phyloP scores from a whole-genome alignment of 2,888 invertebrate genomes.

The Lycophotia porphyrea region DNA sequence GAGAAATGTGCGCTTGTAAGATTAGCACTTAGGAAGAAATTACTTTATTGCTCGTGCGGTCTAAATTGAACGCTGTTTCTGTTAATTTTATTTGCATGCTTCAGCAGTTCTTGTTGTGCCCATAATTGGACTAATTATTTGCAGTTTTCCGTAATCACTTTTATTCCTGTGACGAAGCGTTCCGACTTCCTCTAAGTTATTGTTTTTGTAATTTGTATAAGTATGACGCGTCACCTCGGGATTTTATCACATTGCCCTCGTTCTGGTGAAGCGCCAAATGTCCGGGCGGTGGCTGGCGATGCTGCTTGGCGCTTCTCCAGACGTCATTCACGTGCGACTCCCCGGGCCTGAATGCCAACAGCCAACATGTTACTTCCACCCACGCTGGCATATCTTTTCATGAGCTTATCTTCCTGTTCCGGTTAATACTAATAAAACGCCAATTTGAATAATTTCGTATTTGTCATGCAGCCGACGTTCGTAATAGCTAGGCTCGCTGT shows the following conservation, averaged over 20 bases:
- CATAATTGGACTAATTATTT: background rate
- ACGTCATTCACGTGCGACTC: slow-evolving; percentile 78
- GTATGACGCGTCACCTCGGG: slow-evolving; percentile 65
- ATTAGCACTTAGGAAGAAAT: slow-evolving; percentile 33
- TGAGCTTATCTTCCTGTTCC: slow-evolving; percentile 82
- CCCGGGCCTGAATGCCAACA: slow-evolving; percentile 57
- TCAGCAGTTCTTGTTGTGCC: background rate
- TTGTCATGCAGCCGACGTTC: slow-evolving; percentile 17
- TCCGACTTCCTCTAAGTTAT: slow-evolving; percentile 34
- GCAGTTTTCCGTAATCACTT: slow-evolving; percentile 6
- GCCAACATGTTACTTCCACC: slow-evolving; percentile 74
- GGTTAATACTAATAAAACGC: slow-evolving; percentile 65
- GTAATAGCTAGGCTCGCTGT: slow-evolving; percentile 22
- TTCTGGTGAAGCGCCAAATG: slow-evolving; percentile 80
- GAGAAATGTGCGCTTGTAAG: slow-evolving; percentile 41
- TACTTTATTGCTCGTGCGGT: slow-evolving; percentile 14
- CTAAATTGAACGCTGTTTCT: slow-evolving; percentile 14
- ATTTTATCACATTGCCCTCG: slow-evolving; percentile 78
- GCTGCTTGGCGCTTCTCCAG: slow-evolving; percentile 74
- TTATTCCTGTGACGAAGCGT: background rate
- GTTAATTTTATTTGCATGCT: slow-evolving; percentile 10
- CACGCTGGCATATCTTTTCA: slow-evolving; percentile 70
- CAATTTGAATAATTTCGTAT: slow-evolving; percentile 42
- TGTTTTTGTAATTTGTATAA: slow-evolving; percentile 56
- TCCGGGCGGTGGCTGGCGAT: slow-evolving; percentile 70